Evolutionary conservation across 2,113 vertebrate genomes (phyloP).

Genomic region (Panthera uncia): DNA sequence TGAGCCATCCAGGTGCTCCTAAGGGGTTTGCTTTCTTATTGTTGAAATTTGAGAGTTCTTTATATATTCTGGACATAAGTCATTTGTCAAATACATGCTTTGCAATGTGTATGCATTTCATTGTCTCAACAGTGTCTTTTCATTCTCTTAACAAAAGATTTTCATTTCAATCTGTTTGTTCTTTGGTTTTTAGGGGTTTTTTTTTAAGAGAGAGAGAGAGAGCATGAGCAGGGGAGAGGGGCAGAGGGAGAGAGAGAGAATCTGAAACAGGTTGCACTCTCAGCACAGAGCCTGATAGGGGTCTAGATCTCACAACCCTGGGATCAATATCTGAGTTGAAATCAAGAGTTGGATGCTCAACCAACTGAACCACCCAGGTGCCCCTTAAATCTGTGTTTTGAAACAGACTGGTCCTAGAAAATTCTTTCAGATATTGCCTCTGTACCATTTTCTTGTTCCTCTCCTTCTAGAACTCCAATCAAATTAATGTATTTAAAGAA

Average conservation of each 20-base stretch:
- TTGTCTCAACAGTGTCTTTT: not conserved
- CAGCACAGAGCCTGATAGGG: too few relatives aligned
- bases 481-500: not conserved
- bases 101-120: not conserved
- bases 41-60: not conserved
- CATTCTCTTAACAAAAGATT: not conserved
- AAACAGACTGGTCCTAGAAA: not conserved
- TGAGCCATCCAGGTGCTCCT: not conserved
- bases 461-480: not conserved
- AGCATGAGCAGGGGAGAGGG: too few relatives aligned
- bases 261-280: too few relatives aligned
- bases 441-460: not conserved
- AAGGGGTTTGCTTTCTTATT: not conserved
- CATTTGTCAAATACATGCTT: not conserved
- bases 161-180: not conserved
- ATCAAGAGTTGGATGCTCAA: too few relatives aligned
- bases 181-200: not conserved
- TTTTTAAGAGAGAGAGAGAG: too few relatives aligned
- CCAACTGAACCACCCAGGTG: too few relatives aligned
- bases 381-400: not conserved
- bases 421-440: not conserved
- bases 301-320: too few relatives aligned
- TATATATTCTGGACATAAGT: not conserved
- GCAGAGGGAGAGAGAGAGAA: too few relatives aligned
- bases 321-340: too few relatives aligned